A percentile compares a stretch with the other conserved stretches of the same genome.
phyloP scores from a whole-genome alignment of 2,797 vertebrate species.

The Cichlasoma orientale region DNA sequence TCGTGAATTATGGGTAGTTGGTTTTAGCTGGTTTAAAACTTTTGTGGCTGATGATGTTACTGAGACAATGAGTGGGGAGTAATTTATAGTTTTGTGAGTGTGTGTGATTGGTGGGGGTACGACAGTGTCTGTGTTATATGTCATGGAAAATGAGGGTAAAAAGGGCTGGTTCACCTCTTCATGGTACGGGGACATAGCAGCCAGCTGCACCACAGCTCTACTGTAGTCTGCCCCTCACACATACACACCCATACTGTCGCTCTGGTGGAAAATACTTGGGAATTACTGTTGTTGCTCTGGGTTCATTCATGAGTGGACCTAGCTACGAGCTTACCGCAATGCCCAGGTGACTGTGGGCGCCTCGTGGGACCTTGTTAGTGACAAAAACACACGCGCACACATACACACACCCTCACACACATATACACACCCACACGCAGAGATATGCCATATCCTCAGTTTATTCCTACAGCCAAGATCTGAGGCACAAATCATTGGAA shows the following conservation, averaged over 20 bases:
- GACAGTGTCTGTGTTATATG: slow-evolving; percentile 72
- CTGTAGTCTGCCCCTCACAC: slow-evolving; percentile 28
- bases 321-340: slow-evolving; percentile 49
- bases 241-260: slow-evolving; percentile 1
- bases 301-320: slow-evolving; percentile 68
- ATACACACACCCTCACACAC: slow-evolving; percentile 2
- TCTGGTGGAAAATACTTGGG: slow-evolving; percentile 38
- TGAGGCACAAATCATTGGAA: slow-evolving; percentile 2
- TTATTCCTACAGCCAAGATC: slow-evolving; percentile 10
- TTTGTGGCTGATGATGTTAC: slow-evolving; percentile 4
- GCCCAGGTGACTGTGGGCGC: slow-evolving; percentile 53
- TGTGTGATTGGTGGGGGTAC: slow-evolving; percentile 35
- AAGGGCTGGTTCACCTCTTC: slow-evolving; percentile 77
- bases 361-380: slow-evolving; percentile 67
- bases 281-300: slow-evolving; percentile 44
- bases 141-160: slow-evolving; percentile 52
- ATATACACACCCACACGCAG: neutral
- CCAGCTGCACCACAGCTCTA: slow-evolving; percentile 60
- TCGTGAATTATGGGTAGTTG: neutral
- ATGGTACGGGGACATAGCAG: slow-evolving; percentile 63
- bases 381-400: slow-evolving; percentile 39
- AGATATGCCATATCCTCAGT: neutral
- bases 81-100: slow-evolving; percentile 6
- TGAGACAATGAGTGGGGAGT: slow-evolving; percentile 2
- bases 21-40: neutral